Evolutionary conservation across 35 echinoderm and acorn worm genomes (phyloP).

Genomic region (Hemicentrotus pulcherrimus): DNA sequence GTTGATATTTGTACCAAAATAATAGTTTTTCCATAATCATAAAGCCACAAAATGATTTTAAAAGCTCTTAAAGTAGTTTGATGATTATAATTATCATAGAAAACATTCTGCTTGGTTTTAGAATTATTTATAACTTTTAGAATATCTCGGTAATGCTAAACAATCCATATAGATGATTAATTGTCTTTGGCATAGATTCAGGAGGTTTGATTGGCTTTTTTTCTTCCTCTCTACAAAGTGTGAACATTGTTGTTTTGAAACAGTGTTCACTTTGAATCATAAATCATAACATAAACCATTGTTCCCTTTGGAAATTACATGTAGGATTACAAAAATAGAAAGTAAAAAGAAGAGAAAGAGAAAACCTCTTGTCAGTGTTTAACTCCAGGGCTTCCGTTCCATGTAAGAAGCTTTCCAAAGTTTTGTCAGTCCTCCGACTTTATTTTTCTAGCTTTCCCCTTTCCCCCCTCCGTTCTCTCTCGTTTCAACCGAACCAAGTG

Average conservation of each 20-base stretch:
- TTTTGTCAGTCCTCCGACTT: neutral
- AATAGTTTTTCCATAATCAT: too few relatives aligned
- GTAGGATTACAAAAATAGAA: neutral
- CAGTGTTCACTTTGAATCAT: neutral
- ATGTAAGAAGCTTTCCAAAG: neutral
- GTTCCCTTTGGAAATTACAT: neutral
- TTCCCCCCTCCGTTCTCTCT: neutral
- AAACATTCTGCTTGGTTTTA: too few relatives aligned
- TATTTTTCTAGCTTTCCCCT: neutral
- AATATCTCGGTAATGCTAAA: too few relatives aligned
- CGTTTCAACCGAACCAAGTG: neutral
- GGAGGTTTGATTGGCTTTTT: neutral
- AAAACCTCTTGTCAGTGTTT: conserved; percentile 19
- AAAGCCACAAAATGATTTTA: too few relatives aligned
- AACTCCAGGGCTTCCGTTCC: neutral
- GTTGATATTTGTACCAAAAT: too few relatives aligned
- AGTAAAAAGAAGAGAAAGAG: neutral
- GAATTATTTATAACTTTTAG: too few relatives aligned
- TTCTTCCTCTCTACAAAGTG: neutral
- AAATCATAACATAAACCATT: neutral
- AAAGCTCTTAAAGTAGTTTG: too few relatives aligned
- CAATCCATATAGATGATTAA: too few relatives aligned
- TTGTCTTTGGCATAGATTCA: too few relatives aligned
- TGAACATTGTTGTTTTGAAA: neutral
- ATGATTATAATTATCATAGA: too few relatives aligned